Conservation (phyloP, 2,797 vertebrate genomes). For the Heterohyrax brucei region DNA sequence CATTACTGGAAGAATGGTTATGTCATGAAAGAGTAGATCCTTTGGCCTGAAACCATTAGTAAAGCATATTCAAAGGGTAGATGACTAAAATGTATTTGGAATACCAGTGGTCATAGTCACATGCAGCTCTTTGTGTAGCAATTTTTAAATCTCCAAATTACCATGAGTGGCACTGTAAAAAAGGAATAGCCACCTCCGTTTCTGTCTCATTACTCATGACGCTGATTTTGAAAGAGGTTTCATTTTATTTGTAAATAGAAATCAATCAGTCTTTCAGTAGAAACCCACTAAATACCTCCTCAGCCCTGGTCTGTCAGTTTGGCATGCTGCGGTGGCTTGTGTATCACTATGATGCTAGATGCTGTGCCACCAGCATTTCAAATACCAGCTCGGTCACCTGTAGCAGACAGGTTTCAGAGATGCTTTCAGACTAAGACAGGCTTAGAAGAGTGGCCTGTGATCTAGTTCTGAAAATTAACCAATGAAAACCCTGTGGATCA, state of each 20-base stretch:
- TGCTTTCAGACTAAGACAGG: background rate
- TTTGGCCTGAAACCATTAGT: constrained; percentile 71
- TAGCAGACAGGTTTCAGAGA: background rate
- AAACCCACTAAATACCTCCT: background rate
- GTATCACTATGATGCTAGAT: background rate
- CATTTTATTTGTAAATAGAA: background rate
- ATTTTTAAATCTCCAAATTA: background rate
- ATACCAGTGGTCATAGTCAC: background rate
- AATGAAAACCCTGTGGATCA: background rate
- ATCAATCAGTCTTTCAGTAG: background rate
- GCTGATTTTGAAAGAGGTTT: background rate
- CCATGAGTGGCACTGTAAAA: background rate
- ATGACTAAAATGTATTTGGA: constrained; percentile 2
- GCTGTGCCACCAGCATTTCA: background rate
- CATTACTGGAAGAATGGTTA: constrained; percentile 47
- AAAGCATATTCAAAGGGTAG: constrained; percentile 53
- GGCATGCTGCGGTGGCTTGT: background rate
- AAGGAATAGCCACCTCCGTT: background rate
- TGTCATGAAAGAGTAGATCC: constrained; percentile 58
- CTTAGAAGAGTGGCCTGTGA: background rate
- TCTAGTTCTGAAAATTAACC: background rate
- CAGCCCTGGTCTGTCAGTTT: background rate
- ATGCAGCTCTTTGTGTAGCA: background rate
- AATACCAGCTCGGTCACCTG: background rate
- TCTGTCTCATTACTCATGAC: background rate